Evolutionary conservation across 2,113 vertebrate species (phyloP).

Genomic region (Hypomesus transpacificus): DNA sequence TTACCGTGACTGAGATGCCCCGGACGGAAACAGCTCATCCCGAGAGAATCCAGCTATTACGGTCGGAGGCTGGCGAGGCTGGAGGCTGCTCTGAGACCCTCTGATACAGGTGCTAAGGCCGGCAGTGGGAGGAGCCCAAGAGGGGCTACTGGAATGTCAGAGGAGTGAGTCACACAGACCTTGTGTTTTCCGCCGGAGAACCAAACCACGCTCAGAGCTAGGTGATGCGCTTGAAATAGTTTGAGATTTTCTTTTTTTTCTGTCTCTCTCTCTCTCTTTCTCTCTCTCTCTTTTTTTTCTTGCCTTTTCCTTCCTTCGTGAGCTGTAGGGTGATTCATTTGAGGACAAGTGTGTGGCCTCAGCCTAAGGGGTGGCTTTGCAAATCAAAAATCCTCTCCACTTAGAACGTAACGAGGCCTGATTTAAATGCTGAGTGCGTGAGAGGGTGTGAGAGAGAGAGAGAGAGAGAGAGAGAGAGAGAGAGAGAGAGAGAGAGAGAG

Average conservation of each 20-base stretch:
- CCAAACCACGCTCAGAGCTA: neutral
- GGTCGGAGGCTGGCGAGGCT: neutral
- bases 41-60: neutral
- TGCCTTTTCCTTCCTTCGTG: too few relatives aligned
- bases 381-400: constrained; percentile 6
- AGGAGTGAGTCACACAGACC: neutral
- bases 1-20: neutral
- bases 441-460: neutral
- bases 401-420: constrained; percentile 1
- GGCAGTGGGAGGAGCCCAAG: neutral
- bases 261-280: neutral
- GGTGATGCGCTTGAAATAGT: constrained; percentile 3
- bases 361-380: neutral
- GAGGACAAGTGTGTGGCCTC: neutral
- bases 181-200: neutral
- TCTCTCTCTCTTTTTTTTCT: too few relatives aligned
- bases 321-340: constrained; percentile 15
- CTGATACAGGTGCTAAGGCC: neutral
- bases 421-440: neutral
- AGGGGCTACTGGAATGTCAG: neutral
- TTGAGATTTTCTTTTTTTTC: neutral
- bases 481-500: too few relatives aligned
- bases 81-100: neutral
- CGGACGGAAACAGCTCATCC: neutral
- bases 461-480: too few relatives aligned